Evolutionary conservation across 1,140 invertebrate species (phyloP).

Genomic region (Leguminivora glycinivorella): DNA sequence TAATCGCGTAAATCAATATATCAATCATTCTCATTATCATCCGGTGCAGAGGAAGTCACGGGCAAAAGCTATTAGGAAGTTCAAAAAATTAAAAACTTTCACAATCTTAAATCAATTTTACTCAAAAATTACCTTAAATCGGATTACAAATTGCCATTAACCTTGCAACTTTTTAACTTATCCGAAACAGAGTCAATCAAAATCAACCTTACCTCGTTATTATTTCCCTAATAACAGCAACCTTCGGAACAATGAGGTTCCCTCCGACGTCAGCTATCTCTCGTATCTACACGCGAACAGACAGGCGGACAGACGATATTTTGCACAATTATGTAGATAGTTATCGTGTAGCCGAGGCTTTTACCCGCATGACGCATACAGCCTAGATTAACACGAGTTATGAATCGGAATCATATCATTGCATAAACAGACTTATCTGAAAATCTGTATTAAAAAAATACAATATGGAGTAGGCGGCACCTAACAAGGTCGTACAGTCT

Average conservation of each 20-base stretch:
- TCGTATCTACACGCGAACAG: constrained; percentile 49
- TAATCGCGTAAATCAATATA: too few relatives aligned
- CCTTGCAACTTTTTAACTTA: not conserved
- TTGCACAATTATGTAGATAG: constrained; percentile 66
- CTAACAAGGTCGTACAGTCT: too few relatives aligned
- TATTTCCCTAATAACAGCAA: constrained; percentile 23
- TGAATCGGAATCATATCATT: not conserved
- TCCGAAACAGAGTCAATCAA: constrained; percentile 7
- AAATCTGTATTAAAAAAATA: too few relatives aligned
- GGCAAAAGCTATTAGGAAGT: too few relatives aligned
- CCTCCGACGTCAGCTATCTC: constrained; percentile 40
- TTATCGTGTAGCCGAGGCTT: constrained; percentile 43
- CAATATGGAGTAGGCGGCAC: too few relatives aligned
- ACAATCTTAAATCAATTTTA: too few relatives aligned
- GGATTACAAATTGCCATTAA: not conserved
- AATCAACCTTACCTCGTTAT: constrained; percentile 7
- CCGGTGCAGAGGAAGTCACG: too few relatives aligned
- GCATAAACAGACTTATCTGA: too few relatives aligned
- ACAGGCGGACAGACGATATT: constrained; percentile 62
- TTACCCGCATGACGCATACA: constrained; percentile 44
- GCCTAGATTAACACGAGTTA: constrained; percentile 32
- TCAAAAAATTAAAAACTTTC: too few relatives aligned
- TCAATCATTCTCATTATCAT: too few relatives aligned
- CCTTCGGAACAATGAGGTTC: constrained; percentile 21
- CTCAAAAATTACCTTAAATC: not conserved